A percentile compares a stretch with the other conserved stretches of the same genome.
phyloP scores from a whole-genome alignment of 1,140 invertebrate genomes.

The Nylanderia fulva region DNA sequence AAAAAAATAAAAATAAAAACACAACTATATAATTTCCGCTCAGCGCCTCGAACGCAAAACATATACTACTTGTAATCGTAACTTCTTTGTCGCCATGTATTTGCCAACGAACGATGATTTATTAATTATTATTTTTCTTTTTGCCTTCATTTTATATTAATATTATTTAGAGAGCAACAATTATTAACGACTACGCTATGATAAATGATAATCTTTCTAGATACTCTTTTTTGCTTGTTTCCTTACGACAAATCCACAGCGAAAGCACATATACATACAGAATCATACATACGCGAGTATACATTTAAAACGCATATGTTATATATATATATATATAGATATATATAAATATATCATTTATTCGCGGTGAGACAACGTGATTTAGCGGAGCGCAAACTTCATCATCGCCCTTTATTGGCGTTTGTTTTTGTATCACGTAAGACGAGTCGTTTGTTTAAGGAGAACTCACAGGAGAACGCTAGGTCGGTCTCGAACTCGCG shows the following conservation, averaged over 20 bases:
- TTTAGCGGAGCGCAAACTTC: slow-evolving; percentile 50
- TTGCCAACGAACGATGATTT: slow-evolving; percentile 84
- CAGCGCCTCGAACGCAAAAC: slow-evolving; percentile 83
- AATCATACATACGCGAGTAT: slow-evolving; percentile 3
- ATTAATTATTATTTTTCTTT: slow-evolving; percentile 76
- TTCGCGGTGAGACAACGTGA: slow-evolving; percentile 34
- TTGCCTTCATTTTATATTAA: slow-evolving; percentile 83
- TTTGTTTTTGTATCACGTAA: slow-evolving; percentile 66
- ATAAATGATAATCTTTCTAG: slow-evolving; percentile 84
- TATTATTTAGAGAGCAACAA: slow-evolving; percentile 83
- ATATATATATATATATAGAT: too few relatives aligned
- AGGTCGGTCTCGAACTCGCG: slow-evolving; percentile 43
- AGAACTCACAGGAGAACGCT: slow-evolving; percentile 46
- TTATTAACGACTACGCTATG: slow-evolving; percentile 81
- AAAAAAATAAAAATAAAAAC: slow-evolving; percentile 30
- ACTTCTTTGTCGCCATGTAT: slow-evolving; percentile 85
- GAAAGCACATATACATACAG: not conserved
- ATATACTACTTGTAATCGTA: slow-evolving; percentile 82
- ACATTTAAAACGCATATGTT: slow-evolving; percentile 10
- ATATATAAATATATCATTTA: too few relatives aligned
- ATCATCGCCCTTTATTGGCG: slow-evolving; percentile 65
- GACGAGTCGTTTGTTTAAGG: slow-evolving; percentile 70
- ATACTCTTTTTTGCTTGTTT: slow-evolving; percentile 77
- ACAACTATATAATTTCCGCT: slow-evolving; percentile 79
- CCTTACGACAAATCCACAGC: slow-evolving; percentile 61